These are phyloP conservation scores for Chrysogorgia sp. DNA, from an alignment of 92 coral and sea anemone genomes.

Conservation along the genomic window DNA sequence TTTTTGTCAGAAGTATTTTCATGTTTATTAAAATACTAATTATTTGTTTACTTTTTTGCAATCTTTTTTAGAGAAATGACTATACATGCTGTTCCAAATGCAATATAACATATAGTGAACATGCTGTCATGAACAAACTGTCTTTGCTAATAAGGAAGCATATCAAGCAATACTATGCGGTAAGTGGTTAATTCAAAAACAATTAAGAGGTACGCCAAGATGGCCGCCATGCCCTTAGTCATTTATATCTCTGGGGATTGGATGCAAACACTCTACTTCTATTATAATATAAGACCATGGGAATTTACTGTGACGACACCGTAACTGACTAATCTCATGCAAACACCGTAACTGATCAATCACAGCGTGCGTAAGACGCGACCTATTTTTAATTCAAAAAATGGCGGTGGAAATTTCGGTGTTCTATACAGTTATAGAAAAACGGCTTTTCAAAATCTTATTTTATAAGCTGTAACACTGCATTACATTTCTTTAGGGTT, in stretches of 20 bases:
- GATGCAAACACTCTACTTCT: background rate
- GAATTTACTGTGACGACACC: too few species aligned
- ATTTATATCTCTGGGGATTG: too few species aligned
- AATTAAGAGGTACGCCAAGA: background rate
- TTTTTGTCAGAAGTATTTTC: background rate
- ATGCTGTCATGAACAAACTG: slow-evolving; percentile 77
- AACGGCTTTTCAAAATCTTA: too few species aligned
- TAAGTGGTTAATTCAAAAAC: slow-evolving; percentile 37
- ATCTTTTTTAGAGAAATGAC: slow-evolving; percentile 11
- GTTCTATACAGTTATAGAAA: too few species aligned
- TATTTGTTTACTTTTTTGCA: background rate
- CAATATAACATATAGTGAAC: slow-evolving; percentile 56
- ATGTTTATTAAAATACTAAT: background rate
- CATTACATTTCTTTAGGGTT: slow-evolving; percentile 63
- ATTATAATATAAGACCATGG: background rate
- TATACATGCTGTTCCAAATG: slow-evolving; percentile 68
- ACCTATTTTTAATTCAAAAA: too few species aligned
- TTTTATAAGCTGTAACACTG: background rate
- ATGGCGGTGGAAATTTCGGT: too few species aligned
- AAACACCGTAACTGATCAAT: too few species aligned
- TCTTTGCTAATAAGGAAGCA: slow-evolving; percentile 81
- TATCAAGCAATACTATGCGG: slow-evolving; percentile 83
- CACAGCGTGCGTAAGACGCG: too few species aligned
- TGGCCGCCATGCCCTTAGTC: too few species aligned
- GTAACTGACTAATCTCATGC: too few species aligned